Conservation (phyloP, 2,888 invertebrate species). For the Cataglyphis albicans region DNA sequence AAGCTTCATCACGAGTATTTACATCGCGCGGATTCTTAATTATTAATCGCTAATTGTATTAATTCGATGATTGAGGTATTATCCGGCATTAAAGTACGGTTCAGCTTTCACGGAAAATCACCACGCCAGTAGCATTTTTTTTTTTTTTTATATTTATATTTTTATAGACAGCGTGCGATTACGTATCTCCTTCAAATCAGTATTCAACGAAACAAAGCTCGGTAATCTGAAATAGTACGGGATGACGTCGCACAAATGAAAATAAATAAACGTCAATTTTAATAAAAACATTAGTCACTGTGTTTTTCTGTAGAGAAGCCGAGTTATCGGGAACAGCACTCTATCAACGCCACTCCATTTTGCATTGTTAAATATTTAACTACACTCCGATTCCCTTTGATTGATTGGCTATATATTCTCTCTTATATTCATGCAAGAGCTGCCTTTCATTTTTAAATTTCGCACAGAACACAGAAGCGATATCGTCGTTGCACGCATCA, state of each 20-base stretch:
- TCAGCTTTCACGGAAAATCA: background rate
- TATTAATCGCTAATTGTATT: conserved; percentile 15
- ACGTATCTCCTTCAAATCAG: background rate
- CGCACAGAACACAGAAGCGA: conserved; percentile 15
- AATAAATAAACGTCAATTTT: conserved; percentile 53
- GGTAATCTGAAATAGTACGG: conserved; percentile 10
- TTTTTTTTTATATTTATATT: background rate
- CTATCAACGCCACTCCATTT: conserved; percentile 56
- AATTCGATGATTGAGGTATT: background rate
- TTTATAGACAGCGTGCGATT: background rate
- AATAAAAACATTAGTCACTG: conserved; percentile 51
- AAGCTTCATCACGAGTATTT: conserved; percentile 53
- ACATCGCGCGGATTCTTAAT: conserved; percentile 54
- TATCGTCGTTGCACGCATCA: conserved; percentile 45
- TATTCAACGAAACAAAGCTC: conserved; percentile 10
- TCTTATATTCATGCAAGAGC: conserved; percentile 48
- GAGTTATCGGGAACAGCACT: conserved; percentile 51
- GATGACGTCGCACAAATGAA: conserved; percentile 1
- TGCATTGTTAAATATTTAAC: conserved; percentile 57
- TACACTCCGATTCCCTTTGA: conserved; percentile 56
- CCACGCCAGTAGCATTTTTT: background rate
- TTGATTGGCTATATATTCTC: conserved; percentile 58
- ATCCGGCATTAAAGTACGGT: background rate
- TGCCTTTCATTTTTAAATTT: conserved; percentile 52
- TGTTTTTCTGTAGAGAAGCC: conserved; percentile 44